Conservation (phyloP, 2,888 invertebrate species). For the Leucoma salicis region DNA sequence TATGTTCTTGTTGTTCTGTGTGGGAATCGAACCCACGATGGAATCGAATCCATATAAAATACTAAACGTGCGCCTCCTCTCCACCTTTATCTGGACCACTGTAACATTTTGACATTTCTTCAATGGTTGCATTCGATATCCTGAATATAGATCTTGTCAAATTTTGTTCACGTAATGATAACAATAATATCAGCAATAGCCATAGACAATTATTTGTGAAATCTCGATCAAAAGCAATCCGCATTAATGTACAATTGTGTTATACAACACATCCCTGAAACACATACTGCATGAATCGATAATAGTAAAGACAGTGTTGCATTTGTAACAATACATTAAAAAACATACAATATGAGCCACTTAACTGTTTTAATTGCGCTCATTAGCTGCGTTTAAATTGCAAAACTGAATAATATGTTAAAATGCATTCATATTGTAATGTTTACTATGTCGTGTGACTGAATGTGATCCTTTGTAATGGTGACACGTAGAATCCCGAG, state of each 20-base stretch:
- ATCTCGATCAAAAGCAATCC: too few species aligned
- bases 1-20: constrained; percentile 1
- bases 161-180: too few species aligned
- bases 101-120: too few species aligned
- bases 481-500: constrained; percentile 12
- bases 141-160: too few species aligned
- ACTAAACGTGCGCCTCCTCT: too few species aligned
- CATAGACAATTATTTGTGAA: too few species aligned
- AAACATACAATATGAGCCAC: constrained; percentile 57
- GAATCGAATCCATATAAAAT: too few species aligned
- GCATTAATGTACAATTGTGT: not conserved
- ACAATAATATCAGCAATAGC: too few species aligned
- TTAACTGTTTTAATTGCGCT: constrained; percentile 60
- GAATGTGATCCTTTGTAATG: constrained; percentile 9
- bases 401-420: constrained; percentile 63
- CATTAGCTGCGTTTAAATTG: constrained; percentile 61
- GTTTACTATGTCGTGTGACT: constrained; percentile 35
- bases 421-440: constrained; percentile 58
- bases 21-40: constrained; percentile 14
- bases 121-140: too few species aligned
- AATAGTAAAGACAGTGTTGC: constrained; percentile 13
- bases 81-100: too few species aligned
- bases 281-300: constrained; percentile 8
- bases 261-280: constrained; percentile 1
- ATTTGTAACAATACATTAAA: constrained; percentile 45